Conservation (phyloP, 2,113 vertebrate species). For the Myotis brandtii region DNA sequence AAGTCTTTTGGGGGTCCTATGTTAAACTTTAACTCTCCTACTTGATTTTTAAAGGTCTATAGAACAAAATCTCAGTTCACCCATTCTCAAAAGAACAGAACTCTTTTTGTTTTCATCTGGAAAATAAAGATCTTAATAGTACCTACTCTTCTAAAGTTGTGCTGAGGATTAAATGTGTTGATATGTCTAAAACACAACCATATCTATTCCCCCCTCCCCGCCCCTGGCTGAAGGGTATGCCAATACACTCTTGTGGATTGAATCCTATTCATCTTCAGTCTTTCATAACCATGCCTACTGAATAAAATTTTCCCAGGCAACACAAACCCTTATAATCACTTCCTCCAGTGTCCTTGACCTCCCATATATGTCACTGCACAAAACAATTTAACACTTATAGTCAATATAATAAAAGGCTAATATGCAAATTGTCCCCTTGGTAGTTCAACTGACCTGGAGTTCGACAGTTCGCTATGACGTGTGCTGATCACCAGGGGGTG, state of each 20-base stretch:
- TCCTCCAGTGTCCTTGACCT: neutral
- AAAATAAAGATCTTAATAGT: neutral
- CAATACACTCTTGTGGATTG: neutral
- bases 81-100: neutral
- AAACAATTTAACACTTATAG: neutral
- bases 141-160: neutral
- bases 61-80: neutral
- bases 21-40: neutral
- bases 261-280: neutral
- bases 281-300: rapidly evolving
- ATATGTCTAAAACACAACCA: neutral
- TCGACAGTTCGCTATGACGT: too few relatives aligned
- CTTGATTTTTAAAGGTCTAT: neutral
- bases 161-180: neutral
- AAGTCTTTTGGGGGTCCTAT: neutral
- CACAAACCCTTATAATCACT: neutral
- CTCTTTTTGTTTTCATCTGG: neutral
- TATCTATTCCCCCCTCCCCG: neutral
- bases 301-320: neutral
- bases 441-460: too few relatives aligned
- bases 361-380: neutral
- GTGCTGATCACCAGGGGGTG: too few relatives aligned
- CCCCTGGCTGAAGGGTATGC: neutral
- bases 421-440: too few relatives aligned
- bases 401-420: neutral